Percentiles rank a stretch among this genome's conserved stretches.
Conservation (phyloP, 2,888 invertebrate species). For the Archips crataeganus region DNA sequence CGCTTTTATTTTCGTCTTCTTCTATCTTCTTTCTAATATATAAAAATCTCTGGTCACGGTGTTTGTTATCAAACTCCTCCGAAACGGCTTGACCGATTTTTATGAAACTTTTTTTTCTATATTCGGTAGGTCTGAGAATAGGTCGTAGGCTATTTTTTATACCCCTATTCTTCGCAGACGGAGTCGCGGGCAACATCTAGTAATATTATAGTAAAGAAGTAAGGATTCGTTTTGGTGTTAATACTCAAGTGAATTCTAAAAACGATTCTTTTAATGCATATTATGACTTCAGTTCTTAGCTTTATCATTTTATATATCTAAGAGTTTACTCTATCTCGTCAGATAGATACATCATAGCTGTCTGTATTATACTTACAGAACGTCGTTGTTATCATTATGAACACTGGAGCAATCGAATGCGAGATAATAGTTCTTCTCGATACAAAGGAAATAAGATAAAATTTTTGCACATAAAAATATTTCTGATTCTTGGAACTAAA, state of each 20-base stretch:
- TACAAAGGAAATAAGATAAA: constrained; percentile 30
- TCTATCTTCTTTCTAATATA: no score
- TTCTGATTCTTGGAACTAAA: constrained; percentile 8
- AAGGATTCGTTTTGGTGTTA: no score
- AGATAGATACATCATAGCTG: constrained; percentile 13
- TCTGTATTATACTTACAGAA: constrained; percentile 4
- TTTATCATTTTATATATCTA: constrained; percentile 30
- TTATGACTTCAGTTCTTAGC: background rate
- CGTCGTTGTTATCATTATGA: constrained; percentile 22
- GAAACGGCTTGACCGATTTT: no score
- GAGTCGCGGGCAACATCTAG: no score
- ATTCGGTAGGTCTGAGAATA: no score
- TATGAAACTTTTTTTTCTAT: no score
- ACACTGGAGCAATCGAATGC: constrained; percentile 17
- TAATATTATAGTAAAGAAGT: no score
- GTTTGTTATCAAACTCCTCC: no score
- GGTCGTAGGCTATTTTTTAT: no score
- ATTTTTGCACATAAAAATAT: background rate
- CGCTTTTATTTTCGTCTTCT: no score
- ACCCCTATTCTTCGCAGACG: no score
- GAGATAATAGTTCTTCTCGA: constrained; percentile 18
- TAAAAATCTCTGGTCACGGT: no score
- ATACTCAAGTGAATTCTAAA: background rate
- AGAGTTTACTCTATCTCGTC: constrained; percentile 16
- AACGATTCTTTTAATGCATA: constrained; percentile 1